A percentile compares a stretch with the other conserved stretches of the same genome.
Evolutionary conservation across 1,140 invertebrate species (phyloP).

Genomic region (Eufriesea mexicana): DNA sequence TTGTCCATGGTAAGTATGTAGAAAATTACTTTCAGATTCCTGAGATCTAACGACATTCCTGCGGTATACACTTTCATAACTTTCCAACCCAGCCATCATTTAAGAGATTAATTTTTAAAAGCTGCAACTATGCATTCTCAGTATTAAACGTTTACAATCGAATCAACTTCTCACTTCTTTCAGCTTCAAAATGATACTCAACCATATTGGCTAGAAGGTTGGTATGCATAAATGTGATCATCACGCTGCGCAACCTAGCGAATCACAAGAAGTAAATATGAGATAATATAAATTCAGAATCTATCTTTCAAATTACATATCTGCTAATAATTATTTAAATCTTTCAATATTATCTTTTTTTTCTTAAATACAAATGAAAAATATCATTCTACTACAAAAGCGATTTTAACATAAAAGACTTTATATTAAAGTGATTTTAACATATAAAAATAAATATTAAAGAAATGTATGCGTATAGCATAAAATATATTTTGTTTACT

Average conservation of each 20-base stretch:
- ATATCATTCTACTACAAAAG: too few relatives aligned
- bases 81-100: slow-evolving; percentile 61
- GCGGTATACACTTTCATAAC: slow-evolving; percentile 71
- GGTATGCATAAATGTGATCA: neutral
- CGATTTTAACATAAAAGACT: too few relatives aligned
- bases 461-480: too few relatives aligned
- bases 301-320: too few relatives aligned
- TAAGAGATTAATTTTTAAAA: neutral
- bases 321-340: too few relatives aligned
- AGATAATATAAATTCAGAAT: neutral
- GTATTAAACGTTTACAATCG: neutral
- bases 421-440: too few relatives aligned
- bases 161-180: neutral
- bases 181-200: neutral
- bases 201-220: neutral
- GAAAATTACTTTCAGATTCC: slow-evolving; percentile 50
- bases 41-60: slow-evolving; percentile 58
- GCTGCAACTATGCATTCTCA: neutral
- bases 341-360: too few relatives aligned
- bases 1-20: slow-evolving; percentile 67
- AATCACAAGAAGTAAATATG: neutral
- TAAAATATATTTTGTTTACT: too few relatives aligned
- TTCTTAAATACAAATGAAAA: too few relatives aligned
- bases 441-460: too few relatives aligned
- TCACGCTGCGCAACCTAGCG: neutral